These are phyloP conservation scores for Carollia perspicillata DNA, from an alignment of 2,113 vertebrate species.

Conservation along the genomic window DNA sequence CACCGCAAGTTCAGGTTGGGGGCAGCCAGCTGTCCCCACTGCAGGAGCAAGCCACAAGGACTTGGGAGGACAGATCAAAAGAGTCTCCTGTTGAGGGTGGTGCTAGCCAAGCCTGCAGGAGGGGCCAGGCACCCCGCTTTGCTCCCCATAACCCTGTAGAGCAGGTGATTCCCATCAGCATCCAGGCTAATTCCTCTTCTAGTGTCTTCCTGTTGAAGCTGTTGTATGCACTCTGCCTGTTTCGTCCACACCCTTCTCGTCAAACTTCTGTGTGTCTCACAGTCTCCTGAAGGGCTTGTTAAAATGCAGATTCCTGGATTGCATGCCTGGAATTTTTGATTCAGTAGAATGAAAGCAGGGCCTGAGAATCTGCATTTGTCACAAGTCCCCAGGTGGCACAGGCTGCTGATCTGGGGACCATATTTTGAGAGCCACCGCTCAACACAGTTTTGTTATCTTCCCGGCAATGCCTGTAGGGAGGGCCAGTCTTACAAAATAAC, in stretches of 20 bases:
- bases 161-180: background rate
- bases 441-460: background rate
- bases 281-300: background rate
- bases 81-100: background rate
- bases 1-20: too few species aligned
- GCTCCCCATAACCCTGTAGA: background rate
- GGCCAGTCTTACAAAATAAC: background rate
- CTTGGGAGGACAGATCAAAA: background rate
- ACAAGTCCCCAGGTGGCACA: too few species aligned
- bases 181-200: background rate
- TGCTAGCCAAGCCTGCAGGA: background rate
- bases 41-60: background rate
- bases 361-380: background rate
- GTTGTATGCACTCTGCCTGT: background rate
- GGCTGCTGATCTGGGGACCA: too few species aligned
- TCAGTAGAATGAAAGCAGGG: background rate
- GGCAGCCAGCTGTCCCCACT: background rate
- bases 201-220: background rate
- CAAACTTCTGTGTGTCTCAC: background rate
- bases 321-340: background rate
- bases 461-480: background rate
- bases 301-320: background rate
- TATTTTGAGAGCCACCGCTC: background rate
- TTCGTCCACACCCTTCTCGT: background rate
- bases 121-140: background rate